Base-by-base conservation (phyloP, 1,140 invertebrate species). In the Saccostrea glomerata region DNA sequence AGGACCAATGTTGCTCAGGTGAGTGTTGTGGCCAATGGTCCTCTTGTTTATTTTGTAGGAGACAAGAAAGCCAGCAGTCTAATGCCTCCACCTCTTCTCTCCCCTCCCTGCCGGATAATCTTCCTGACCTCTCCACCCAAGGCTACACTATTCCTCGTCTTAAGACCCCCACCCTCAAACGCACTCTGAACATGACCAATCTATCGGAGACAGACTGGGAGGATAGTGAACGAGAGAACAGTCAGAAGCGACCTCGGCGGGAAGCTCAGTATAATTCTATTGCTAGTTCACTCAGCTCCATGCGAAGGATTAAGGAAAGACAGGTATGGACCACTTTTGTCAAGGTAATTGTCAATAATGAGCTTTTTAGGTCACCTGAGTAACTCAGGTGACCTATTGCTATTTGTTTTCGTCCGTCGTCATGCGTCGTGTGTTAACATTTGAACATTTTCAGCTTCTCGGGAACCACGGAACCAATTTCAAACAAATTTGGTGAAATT, bases 1-100 rank as follows among this genome's bases (percentile, higher is more conserved):
- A 23, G n/a, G 13, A 3, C n/a, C 23, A 82, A 58, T 2, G 13
- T 25, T 56, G 55, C 25, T 30, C 73, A 87, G 20, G 9, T 86
- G 6, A 40, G 56, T 25, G 5, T 56, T 47, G 47, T 47, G 47
- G 47, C 5, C 47, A 47, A 47, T 47, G 47, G 47, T 6, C 9
- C 47, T 47, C 40, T 58, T 15, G 23, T 30, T 54, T 23, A 86
- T 87, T 58, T 90, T 90, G 1, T 60, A 92, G 91, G 66, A 88
- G 91, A 58, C 91, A 92, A 54, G 91, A 92, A 56, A 92, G 91
- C 84, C 91, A 92, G 36, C 91, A 92, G 23, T 92, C 91, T 9
- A 92, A 90, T 86, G 88, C 91, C 12, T 92, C 91, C 13, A 90
- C 91, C 25, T 92, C 91, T 0, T 92, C 91, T 17, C 86, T 92